Evolutionary conservation across 2,888 invertebrate species (phyloP).

Genomic region (Drosophila silvestris): DNA sequence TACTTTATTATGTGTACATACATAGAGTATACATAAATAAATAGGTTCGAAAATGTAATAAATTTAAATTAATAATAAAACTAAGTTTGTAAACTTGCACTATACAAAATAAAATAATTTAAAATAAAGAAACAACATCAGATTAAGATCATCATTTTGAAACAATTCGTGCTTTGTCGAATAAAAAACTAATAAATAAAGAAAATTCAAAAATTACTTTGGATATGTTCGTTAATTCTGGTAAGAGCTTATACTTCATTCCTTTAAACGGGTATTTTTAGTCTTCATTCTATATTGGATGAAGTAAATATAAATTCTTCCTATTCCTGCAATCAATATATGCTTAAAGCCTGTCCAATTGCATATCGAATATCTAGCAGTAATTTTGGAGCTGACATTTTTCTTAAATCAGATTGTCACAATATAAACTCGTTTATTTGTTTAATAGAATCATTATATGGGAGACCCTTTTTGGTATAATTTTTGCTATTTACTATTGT

Average conservation of each 20-base stretch:
- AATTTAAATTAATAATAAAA: constrained; percentile 23
- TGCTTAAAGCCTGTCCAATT: not conserved
- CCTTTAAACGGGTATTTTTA: not conserved
- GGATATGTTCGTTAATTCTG: not conserved
- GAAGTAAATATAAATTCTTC: too few relatives aligned
- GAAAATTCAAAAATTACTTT: not conserved
- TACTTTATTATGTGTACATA: constrained; percentile 27
- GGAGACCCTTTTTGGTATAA: not conserved
- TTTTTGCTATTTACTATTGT: not conserved
- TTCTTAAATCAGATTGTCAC: not conserved
- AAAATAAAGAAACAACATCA: constrained; percentile 26
- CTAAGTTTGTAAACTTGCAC: constrained; percentile 54
- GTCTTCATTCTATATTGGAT: not conserved
- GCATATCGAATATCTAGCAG: not conserved
- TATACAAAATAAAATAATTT: constrained; percentile 28
- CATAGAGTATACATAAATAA: constrained; percentile 16
- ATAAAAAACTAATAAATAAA: constrained; percentile 5
- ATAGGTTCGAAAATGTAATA: constrained; percentile 34
- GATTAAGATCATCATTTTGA: not conserved
- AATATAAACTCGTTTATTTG: not conserved
- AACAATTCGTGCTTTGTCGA: constrained; percentile 8
- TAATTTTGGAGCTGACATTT: not conserved
- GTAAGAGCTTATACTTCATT: too few relatives aligned
- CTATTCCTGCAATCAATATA: not conserved
- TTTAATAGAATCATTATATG: not conserved